Conservation (phyloP, 2,113 vertebrate species). For the Jacana jacana region DNA sequence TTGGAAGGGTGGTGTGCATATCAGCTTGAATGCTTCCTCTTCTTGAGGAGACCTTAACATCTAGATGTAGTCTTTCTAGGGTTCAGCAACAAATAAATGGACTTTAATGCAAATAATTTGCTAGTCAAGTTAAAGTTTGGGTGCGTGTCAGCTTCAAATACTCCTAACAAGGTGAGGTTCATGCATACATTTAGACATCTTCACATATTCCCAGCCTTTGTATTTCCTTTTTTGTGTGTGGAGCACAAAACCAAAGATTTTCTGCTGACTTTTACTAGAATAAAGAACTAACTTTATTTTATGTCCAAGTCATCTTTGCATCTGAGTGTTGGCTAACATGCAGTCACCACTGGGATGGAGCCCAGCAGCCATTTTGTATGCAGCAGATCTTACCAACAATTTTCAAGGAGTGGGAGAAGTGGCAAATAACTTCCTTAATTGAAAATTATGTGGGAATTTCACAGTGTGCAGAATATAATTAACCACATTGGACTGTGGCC, state of each 20-base stretch:
- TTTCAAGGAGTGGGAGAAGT: slow-evolving; percentile 37
- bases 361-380: slow-evolving; percentile 22
- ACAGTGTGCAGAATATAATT: slow-evolving; percentile 51
- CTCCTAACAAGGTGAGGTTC: background rate
- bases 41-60: background rate
- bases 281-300: background rate
- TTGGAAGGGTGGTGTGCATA: background rate
- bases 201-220: background rate
- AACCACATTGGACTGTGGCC: slow-evolving; percentile 37
- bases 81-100: background rate
- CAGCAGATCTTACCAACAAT: background rate
- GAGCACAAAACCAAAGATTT: background rate
- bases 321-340: background rate
- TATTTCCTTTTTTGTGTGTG: background rate
- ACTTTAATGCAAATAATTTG: background rate
- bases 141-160: background rate
- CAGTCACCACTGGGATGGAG: background rate
- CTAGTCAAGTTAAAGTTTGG: background rate
- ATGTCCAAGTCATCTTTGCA: background rate
- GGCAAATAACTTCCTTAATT: slow-evolving; percentile 52
- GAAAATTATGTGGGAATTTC: slow-evolving; percentile 62
- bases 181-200: background rate
- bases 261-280: background rate
- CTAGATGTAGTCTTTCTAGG: background rate
- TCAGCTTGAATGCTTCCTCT: background rate